Conservation (phyloP, 2,888 invertebrate genomes). For the Aphodius granarius region DNA sequence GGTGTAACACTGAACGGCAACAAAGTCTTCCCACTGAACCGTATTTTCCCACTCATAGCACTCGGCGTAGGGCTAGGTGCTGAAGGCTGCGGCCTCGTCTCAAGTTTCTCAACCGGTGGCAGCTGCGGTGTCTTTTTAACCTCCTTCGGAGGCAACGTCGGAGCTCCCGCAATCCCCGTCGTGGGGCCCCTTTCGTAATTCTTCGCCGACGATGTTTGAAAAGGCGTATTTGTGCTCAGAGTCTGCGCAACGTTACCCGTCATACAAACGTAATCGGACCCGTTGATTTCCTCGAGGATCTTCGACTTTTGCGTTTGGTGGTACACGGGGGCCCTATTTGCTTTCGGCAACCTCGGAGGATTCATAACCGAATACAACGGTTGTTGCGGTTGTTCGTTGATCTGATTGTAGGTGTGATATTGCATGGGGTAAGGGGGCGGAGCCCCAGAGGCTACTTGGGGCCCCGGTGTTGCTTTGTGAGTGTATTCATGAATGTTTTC, state of each 20-base stretch:
- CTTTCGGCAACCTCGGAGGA: constrained; percentile 30
- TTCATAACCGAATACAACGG: constrained; percentile 48
- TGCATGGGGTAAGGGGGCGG: constrained; percentile 42
- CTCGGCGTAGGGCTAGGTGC: constrained; percentile 68
- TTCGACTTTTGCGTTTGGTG: constrained; percentile 28
- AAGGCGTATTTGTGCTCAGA: constrained; percentile 54
- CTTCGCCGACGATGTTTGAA: constrained; percentile 52
- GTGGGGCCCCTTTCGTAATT: constrained; percentile 51
- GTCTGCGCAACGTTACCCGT: constrained; percentile 66
- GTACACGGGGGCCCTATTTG: constrained; percentile 21
- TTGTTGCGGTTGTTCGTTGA: constrained; percentile 34
- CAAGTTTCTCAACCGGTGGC: constrained; percentile 38
- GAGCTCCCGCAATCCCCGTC: constrained; percentile 55
- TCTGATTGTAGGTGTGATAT: constrained; percentile 29
- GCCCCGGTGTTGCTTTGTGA: constrained; percentile 49
- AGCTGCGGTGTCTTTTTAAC: constrained; percentile 44
- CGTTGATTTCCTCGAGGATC: constrained; percentile 70
- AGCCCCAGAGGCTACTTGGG: constrained; percentile 49
- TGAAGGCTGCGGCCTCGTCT: constrained; percentile 56
- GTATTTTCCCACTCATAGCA: constrained; percentile 54
- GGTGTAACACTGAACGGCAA: constrained; percentile 88
- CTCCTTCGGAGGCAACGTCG: constrained; percentile 47
- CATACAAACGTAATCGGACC: constrained; percentile 84
- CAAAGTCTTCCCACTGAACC: constrained; percentile 64
- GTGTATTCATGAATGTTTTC: constrained; percentile 50